These are phyloP conservation scores for Diprion similis DNA, from an alignment of 1,140 invertebrate genomes.

Conservation along the genomic window DNA sequence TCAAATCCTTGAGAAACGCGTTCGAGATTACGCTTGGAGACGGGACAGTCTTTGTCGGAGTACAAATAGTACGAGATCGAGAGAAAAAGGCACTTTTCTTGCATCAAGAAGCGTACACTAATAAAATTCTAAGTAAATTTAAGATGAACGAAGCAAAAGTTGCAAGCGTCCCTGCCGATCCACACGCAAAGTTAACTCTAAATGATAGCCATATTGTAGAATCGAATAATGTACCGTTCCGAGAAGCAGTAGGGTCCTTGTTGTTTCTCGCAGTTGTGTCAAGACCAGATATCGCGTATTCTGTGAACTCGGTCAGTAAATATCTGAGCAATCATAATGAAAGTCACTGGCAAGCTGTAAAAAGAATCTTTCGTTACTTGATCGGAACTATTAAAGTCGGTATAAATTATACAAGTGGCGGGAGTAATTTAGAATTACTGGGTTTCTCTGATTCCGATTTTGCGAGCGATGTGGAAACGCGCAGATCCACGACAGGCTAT, in stretches of 20 bases:
- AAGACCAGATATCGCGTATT: slow-evolving; percentile 17
- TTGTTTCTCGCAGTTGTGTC: neutral
- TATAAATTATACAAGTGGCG: neutral
- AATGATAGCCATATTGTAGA: slow-evolving; percentile 22
- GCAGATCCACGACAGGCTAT: slow-evolving; percentile 26
- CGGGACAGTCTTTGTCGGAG: slow-evolving; percentile 16
- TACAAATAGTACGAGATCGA: slow-evolving; percentile 45
- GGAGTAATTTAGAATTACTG: neutral
- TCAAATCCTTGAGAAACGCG: neutral
- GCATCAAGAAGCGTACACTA: slow-evolving; percentile 39
- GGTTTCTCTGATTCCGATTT: slow-evolving; percentile 26
- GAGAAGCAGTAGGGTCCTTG: neutral
- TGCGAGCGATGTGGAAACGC: slow-evolving; percentile 21
- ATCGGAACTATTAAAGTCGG: slow-evolving; percentile 18
- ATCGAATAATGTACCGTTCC: slow-evolving; percentile 22
- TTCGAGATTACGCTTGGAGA: neutral
- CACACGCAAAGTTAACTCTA: slow-evolving; percentile 35
- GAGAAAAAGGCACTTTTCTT: slow-evolving; percentile 40
- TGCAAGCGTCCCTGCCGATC: slow-evolving; percentile 36
- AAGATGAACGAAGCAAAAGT: slow-evolving; percentile 38
- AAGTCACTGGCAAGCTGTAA: slow-evolving; percentile 26
- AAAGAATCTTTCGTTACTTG: slow-evolving; percentile 27
- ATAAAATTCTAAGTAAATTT: slow-evolving; percentile 34
- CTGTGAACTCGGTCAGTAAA: slow-evolving; percentile 13
- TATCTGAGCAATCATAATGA: slow-evolving; percentile 17